Conservation (phyloP, 2,888 invertebrate species). For the Chrysolina oricalcia region DNA sequence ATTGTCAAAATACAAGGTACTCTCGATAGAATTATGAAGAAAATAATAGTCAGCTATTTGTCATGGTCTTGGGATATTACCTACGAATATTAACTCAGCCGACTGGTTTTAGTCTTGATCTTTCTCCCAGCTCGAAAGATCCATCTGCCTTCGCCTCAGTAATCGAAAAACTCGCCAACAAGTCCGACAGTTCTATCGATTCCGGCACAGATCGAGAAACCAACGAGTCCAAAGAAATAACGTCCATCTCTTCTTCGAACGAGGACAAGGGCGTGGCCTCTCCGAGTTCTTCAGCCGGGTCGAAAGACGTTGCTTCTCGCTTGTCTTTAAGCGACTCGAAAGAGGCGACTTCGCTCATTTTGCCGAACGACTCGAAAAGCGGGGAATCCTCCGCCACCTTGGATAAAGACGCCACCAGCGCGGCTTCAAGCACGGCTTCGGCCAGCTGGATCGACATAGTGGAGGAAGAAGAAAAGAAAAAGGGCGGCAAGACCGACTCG, state of each 20-base stretch:
- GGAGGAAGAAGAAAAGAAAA: constrained; percentile 35
- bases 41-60: too few species aligned
- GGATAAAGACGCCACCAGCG: neutral
- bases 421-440: neutral
- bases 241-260: neutral
- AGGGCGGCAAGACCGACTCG: constrained; percentile 66
- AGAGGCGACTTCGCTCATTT: neutral
- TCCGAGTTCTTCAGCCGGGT: neutral
- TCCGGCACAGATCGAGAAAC: constrained; percentile 1
- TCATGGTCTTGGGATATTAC: too few species aligned
- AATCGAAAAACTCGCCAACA: constrained; percentile 11
- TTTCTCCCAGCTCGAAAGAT: neutral
- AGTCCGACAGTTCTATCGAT: neutral
- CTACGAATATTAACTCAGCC: too few species aligned
- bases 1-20: too few species aligned
- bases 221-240: constrained; percentile 6
- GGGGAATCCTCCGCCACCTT: neutral
- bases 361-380: neutral
- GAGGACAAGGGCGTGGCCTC: neutral
- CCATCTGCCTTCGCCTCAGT: neutral
- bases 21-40: too few species aligned
- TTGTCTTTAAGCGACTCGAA: neutral
- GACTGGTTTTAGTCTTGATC: too few species aligned
- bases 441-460: constrained; percentile 42
- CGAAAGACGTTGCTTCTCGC: too few species aligned